phyloP scores from a whole-genome alignment of 2,888 invertebrate genomes.

The Drosophila neonasuta region DNA sequence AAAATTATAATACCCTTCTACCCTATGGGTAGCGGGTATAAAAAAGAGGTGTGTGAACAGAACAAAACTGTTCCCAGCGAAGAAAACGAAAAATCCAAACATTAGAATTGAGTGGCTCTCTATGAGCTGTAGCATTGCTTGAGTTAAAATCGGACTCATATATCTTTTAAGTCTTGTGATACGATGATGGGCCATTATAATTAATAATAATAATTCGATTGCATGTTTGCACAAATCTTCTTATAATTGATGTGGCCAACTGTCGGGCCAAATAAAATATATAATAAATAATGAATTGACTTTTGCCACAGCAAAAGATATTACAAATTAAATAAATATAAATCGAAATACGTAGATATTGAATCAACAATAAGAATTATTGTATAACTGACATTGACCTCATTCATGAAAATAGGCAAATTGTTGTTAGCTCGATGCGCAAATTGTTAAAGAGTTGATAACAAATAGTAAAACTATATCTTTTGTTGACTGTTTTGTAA shows the following conservation, averaged over 20 bases:
- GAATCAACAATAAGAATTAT: conserved; percentile 31
- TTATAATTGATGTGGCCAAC: conserved; percentile 49
- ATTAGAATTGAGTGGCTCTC: conserved; percentile 53
- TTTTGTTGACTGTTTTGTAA: conserved; percentile 39
- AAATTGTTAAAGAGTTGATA: conserved; percentile 33
- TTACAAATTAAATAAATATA: not conserved
- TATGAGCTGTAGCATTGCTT: conserved; percentile 25
- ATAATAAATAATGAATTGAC: conserved; percentile 31
- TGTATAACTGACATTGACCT: conserved; percentile 61
- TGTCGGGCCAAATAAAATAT: conserved; percentile 26
- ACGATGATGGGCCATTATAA: conserved; percentile 69
- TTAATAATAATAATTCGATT: conserved; percentile 72
- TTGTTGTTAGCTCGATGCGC: conserved; percentile 39
- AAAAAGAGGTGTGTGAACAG: not conserved
- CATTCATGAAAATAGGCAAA: conserved; percentile 45
- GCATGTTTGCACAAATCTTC: conserved; percentile 47
- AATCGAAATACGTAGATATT: conserved; percentile 2
- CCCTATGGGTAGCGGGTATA: no score
- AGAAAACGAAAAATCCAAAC: not conserved
- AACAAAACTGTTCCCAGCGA: not conserved
- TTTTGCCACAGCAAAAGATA: conserved; percentile 4
- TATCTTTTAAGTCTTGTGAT: conserved; percentile 73
- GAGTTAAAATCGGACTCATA: conserved; percentile 21
- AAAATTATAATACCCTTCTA: no score
- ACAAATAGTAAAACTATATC: conserved; percentile 9